These are phyloP conservation scores for Corythaixoides concolor DNA, from an alignment of 2,113 vertebrate genomes.

Conservation along the genomic window DNA sequence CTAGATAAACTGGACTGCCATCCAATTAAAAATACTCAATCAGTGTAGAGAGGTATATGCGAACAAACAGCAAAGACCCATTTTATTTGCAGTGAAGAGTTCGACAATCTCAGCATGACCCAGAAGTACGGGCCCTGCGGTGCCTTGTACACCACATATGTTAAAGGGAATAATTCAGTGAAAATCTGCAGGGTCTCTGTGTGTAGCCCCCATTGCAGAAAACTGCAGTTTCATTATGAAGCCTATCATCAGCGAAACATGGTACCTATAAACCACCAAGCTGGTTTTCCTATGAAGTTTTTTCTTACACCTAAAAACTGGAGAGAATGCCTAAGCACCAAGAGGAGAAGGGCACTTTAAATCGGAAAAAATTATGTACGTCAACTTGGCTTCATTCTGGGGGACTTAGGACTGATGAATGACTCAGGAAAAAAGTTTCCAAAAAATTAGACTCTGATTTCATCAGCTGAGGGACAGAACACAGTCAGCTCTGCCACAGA, in stretches of 20 bases:
- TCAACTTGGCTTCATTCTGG: not conserved
- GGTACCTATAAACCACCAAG: not conserved
- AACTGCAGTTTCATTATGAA: not conserved
- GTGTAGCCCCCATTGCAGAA: not conserved
- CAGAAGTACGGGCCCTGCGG: accelerated
- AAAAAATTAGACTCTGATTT: not conserved
- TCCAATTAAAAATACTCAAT: not conserved
- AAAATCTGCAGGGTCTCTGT: not conserved
- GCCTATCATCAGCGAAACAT: not conserved
- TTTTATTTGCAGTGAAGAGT: not conserved
- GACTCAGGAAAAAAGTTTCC: not conserved
- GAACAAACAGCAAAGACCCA: not conserved
- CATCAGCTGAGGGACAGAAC: not conserved
- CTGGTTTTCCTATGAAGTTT: not conserved
- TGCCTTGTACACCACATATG: accelerated
- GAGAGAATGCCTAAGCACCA: not conserved
- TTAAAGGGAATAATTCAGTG: not conserved
- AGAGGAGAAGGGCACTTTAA: not conserved
- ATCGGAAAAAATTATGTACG: not conserved
- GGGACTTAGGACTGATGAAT: not conserved
- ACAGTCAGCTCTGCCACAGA: not conserved
- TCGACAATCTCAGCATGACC: not conserved
- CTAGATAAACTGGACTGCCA: not conserved
- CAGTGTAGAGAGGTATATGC: not conserved
- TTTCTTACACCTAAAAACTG: not conserved